phyloP scores from a whole-genome alignment of 2,888 invertebrate species.

The Linyphia triangularis region DNA sequence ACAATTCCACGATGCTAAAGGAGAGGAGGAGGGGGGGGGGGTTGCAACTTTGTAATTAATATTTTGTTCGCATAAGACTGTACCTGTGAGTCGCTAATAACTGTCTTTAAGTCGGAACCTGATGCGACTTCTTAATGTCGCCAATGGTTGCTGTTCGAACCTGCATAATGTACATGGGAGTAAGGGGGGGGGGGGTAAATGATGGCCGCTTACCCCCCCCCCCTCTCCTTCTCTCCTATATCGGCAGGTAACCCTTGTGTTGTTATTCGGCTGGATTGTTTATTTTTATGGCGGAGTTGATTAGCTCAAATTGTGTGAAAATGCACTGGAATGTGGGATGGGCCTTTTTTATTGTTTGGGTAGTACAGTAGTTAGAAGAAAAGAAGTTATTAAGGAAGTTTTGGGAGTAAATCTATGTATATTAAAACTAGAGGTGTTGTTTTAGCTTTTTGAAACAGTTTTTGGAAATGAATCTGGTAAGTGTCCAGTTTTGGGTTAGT shows the following conservation, averaged over 20 bases:
- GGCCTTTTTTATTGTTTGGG: too few species aligned
- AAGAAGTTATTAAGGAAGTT: too few species aligned
- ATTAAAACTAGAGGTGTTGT: too few species aligned
- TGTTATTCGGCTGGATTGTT: too few species aligned
- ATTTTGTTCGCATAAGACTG: conserved; percentile 63
- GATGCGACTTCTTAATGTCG: conserved; percentile 68
- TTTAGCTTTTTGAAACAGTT: too few species aligned
- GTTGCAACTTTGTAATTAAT: conserved; percentile 63
- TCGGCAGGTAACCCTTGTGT: neutral
- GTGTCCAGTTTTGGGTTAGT: too few species aligned
- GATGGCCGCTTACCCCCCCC: neutral
- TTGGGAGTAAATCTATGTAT: too few species aligned
- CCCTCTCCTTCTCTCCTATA: neutral
- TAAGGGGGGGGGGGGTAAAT: conserved; percentile 22
- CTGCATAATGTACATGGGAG: conserved; percentile 49
- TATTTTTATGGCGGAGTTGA: too few species aligned
- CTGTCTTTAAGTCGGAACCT: conserved; percentile 68
- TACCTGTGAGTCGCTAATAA: conserved; percentile 69
- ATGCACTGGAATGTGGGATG: too few species aligned
- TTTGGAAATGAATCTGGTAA: too few species aligned
- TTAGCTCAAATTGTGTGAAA: too few species aligned
- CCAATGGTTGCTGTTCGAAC: conserved; percentile 25
- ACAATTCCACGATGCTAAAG: neutral
- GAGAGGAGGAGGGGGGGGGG: conserved; percentile 1
- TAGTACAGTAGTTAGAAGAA: too few species aligned